Percentiles rank a stretch among this genome's conserved stretches.
These are phyloP conservation scores for Scortum barcoo DNA, from an alignment of 2,113 vertebrate species.

Conservation along the genomic window DNA sequence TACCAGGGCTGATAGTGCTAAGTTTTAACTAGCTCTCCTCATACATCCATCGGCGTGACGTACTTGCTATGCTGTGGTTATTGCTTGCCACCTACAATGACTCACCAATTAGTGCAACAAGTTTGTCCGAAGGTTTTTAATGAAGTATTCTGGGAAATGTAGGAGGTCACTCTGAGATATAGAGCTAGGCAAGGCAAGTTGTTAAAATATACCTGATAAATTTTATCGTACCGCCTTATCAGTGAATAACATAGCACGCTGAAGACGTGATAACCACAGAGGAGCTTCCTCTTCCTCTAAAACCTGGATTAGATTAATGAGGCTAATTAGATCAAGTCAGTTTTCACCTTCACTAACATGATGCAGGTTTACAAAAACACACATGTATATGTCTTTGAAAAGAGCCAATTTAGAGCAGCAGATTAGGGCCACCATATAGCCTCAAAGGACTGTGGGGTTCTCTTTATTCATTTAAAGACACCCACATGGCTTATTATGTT, in stretches of 20 bases:
- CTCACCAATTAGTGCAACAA: background rate
- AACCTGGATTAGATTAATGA: conserved; percentile 15
- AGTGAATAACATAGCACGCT: background rate
- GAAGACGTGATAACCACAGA: background rate
- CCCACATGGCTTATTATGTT: conserved; percentile 69
- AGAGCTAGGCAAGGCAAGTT: background rate
- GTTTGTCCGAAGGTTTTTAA: background rate
- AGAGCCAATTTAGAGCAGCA: conserved; percentile 61
- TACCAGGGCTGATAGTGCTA: background rate
- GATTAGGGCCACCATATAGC: conserved; percentile 61
- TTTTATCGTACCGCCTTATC: background rate
- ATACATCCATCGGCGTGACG: background rate
- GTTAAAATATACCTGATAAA: background rate
- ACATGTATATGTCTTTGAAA: conserved; percentile 32
- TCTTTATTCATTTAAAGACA: conserved; percentile 72
- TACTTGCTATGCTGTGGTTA: background rate
- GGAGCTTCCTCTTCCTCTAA: conserved; percentile 5
- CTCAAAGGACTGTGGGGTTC: conserved; percentile 63
- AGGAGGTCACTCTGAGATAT: background rate
- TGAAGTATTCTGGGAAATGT: conserved; percentile 6
- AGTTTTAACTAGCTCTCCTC: background rate
- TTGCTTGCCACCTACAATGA: background rate
- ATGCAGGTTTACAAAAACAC: conserved; percentile 8
- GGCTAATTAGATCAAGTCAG: conserved; percentile 35
- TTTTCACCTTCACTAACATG: conserved; percentile 32